Conservation (phyloP, 2,888 invertebrate genomes). For the Chrysotoxum bicinctum region DNA sequence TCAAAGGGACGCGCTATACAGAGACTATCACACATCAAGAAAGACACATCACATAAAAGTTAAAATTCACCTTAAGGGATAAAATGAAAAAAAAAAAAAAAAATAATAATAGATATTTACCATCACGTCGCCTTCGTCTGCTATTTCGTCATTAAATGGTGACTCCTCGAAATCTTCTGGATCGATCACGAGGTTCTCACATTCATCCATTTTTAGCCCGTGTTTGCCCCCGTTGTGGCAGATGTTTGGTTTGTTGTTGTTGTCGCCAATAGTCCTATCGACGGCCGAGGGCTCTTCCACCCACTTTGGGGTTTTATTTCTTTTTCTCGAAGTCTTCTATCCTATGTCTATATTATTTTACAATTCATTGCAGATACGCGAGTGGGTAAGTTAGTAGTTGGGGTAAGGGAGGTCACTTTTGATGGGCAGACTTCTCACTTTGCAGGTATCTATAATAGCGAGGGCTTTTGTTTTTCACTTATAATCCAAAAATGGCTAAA, state of each 20-base stretch:
- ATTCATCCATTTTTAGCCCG: constrained; percentile 82
- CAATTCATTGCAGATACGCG: constrained; percentile 58
- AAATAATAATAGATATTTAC: too few relatives aligned
- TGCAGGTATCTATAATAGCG: constrained; percentile 23
- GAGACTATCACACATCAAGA: background rate
- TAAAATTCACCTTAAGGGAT: constrained; percentile 12
- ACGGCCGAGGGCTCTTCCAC: constrained; percentile 49
- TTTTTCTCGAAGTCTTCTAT: background rate
- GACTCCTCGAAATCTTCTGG: constrained; percentile 79
- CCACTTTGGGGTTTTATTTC: constrained; percentile 63
- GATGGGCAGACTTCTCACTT: constrained; percentile 5
- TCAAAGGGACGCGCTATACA: background rate
- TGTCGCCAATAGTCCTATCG: constrained; percentile 56
- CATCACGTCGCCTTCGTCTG: constrained; percentile 73
- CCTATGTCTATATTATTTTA: constrained; percentile 21
- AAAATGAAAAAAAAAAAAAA: constrained; percentile 33
- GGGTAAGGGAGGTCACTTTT: constrained; percentile 4
- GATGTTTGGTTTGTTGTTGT: constrained; percentile 72
- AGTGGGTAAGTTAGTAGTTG: constrained; percentile 1
- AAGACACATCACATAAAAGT: constrained; percentile 11
- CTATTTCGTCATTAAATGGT: constrained; percentile 74
- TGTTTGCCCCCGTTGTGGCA: constrained; percentile 73
- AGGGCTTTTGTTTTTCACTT: background rate
- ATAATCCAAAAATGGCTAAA: background rate
- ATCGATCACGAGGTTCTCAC: constrained; percentile 81